phyloP scores from a whole-genome alignment of 2,888 invertebrate genomes.

The Dynastes maya region DNA sequence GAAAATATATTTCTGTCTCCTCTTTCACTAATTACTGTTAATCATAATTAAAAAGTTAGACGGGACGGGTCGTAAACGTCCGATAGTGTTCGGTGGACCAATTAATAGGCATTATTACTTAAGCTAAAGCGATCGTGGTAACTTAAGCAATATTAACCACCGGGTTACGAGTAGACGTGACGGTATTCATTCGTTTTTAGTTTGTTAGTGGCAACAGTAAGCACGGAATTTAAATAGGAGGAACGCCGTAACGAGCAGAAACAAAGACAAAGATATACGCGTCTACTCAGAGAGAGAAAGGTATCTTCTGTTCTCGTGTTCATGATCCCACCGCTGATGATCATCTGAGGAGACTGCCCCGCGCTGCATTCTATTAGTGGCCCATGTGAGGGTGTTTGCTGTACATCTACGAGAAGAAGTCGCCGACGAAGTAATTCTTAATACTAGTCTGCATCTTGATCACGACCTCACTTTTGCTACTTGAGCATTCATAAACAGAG shows the following conservation, averaged over 20 bases:
- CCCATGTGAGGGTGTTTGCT: conserved; percentile 5
- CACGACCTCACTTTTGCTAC: conserved; percentile 46
- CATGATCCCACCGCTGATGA: conserved; percentile 24
- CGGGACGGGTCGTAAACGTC: conserved; percentile 29
- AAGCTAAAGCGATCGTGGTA: conserved; percentile 41
- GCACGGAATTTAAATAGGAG: conserved; percentile 35
- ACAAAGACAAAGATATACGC: background rate
- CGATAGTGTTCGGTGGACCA: conserved; percentile 44
- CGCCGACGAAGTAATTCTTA: conserved; percentile 32
- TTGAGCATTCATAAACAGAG: conserved; percentile 49
- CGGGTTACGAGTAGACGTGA: conserved; percentile 22
- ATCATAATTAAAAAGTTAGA: conserved; percentile 44
- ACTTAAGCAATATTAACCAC: conserved; percentile 42
- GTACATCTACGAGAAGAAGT: background rate
- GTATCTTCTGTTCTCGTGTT: conserved; percentile 20
- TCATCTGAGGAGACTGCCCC: conserved; percentile 19
- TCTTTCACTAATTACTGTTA: conserved; percentile 33
- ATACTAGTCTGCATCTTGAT: conserved; percentile 40
- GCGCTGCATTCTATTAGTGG: conserved; percentile 37
- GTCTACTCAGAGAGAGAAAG: background rate
- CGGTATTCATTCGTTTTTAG: conserved; percentile 35
- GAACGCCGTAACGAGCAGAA: background rate
- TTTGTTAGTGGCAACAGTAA: conserved; percentile 37
- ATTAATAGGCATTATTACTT: conserved; percentile 44
- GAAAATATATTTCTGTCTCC: conserved; percentile 10